phyloP scores from a whole-genome alignment of 2,113 vertebrate species.

The Cisticola juncidis region DNA sequence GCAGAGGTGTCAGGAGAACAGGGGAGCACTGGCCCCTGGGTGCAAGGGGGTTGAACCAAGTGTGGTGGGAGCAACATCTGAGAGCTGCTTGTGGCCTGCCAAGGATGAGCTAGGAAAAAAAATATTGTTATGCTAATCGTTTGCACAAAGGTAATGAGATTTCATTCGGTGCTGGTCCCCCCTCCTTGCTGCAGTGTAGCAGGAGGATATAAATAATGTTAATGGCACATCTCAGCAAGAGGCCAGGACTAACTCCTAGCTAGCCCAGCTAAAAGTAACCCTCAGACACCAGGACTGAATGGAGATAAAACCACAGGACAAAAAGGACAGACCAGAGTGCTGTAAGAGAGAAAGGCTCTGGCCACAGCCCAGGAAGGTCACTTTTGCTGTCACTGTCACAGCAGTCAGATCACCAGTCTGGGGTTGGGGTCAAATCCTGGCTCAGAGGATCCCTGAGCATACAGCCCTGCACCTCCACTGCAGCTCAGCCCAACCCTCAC shows the following conservation, averaged over 20 bases:
- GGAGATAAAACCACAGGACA: background rate
- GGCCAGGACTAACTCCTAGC: background rate
- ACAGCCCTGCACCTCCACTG: background rate
- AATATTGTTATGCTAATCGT: background rate
- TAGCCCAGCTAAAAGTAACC: background rate
- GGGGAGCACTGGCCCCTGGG: background rate
- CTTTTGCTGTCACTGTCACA: background rate
- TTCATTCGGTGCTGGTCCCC: background rate
- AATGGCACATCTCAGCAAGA: background rate
- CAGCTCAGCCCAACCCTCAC: background rate
- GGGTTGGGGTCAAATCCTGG: fast-evolving
- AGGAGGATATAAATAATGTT: background rate
- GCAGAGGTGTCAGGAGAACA: background rate
- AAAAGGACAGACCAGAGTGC: background rate
- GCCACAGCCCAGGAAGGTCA: background rate
- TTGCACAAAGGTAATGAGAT: background rate
- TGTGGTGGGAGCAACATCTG: no score
- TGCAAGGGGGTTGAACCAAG: background rate
- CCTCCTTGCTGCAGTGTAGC: background rate
- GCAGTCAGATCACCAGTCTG: background rate
- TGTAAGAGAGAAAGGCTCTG: background rate
- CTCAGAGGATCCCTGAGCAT: background rate
- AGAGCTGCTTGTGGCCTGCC: background rate
- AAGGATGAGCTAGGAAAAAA: background rate
- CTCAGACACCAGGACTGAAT: background rate